A percentile compares a stretch with the other conserved stretches of the same genome.
phyloP scores from a whole-genome alignment of 2,113 vertebrate species.

The Hemiscyllium ocellatum region DNA sequence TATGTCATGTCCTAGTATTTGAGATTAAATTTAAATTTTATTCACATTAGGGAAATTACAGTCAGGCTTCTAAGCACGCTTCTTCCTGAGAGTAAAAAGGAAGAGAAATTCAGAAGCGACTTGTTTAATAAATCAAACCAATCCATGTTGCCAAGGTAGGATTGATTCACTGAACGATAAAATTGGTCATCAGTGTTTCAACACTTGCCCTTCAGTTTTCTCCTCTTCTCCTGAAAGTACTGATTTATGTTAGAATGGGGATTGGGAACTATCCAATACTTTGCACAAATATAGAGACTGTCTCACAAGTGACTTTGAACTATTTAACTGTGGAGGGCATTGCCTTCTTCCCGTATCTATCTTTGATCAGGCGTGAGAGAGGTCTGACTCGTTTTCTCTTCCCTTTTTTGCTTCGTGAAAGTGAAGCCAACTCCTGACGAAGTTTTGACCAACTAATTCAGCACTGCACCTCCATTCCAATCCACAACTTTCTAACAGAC shows the following conservation, averaged over 20 bases:
- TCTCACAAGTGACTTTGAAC: not conserved
- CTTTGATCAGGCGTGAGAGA: not conserved
- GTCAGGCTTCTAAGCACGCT: not conserved
- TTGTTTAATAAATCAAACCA: not conserved
- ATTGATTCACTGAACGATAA: not conserved
- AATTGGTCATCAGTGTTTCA: not conserved
- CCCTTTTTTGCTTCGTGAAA: not conserved
- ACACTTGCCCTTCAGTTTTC: not conserved
- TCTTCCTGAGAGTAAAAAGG: not conserved
- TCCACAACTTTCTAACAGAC: too few relatives aligned
- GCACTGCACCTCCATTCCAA: not conserved
- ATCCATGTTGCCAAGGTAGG: not conserved
- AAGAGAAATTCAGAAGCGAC: not conserved
- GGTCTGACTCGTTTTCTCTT: not conserved
- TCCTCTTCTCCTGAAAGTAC: not conserved
- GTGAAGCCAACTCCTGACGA: not conserved
- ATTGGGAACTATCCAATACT: not conserved
- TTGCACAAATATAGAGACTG: not conserved
- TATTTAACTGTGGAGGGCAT: not conserved
- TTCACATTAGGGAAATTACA: not conserved
- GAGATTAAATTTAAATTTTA: conserved; percentile 10
- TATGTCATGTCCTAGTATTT: not conserved
- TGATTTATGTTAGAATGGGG: not conserved
- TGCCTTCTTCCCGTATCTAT: not conserved
- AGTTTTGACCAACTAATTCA: not conserved